Evolutionary conservation across 2,113 vertebrate species (phyloP).

Genomic region (Acinonyx jubatus): DNA sequence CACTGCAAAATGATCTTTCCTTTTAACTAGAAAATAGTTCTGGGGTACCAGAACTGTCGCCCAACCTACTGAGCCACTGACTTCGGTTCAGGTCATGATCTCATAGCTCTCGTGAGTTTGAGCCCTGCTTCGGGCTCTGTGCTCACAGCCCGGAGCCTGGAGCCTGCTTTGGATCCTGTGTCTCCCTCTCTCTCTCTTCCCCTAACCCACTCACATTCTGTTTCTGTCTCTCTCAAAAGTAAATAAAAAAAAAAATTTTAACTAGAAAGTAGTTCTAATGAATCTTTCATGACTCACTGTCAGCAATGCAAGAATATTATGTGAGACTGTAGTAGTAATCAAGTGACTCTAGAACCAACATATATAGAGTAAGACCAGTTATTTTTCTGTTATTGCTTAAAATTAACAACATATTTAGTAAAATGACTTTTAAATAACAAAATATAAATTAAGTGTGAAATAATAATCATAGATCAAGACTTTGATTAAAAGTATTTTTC

Average conservation of each 20-base stretch:
- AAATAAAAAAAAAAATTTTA: not conserved
- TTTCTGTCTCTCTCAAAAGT: too few species aligned
- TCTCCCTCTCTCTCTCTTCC: too few species aligned
- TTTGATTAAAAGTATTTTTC: not conserved
- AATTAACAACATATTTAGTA: not conserved
- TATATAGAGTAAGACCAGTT: not conserved
- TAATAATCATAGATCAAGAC: not conserved
- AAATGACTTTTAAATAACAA: not conserved
- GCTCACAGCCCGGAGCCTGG: too few species aligned
- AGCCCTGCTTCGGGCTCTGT: too few species aligned
- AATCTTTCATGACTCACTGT: not conserved
- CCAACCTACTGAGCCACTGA: too few species aligned
- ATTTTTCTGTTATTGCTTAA: not conserved
- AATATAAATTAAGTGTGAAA: not conserved
- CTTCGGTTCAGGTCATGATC: too few species aligned
- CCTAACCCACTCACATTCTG: too few species aligned
- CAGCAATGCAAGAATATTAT: not conserved
- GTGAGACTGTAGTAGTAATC: not conserved
- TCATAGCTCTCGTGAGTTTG: too few species aligned
- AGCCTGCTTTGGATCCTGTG: too few species aligned
- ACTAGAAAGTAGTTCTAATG: not conserved
- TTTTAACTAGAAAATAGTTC: not conserved
- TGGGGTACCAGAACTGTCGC: too few species aligned
- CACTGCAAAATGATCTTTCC: not conserved
- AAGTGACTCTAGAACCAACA: not conserved